Conservation (phyloP, 2,888 invertebrate genomes). For the Phyto melanocephala region DNA sequence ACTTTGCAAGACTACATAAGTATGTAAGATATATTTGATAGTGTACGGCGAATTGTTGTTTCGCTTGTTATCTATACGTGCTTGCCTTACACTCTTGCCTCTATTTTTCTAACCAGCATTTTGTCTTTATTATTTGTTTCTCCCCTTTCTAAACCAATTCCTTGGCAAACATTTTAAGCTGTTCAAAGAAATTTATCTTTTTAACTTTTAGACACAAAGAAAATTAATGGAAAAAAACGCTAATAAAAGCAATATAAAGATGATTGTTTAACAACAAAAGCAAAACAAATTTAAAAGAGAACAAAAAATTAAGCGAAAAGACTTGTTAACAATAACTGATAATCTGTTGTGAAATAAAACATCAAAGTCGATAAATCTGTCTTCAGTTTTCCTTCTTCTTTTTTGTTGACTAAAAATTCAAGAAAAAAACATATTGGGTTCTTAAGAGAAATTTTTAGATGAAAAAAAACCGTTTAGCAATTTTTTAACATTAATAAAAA, state of each 20-base stretch:
- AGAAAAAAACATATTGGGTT: constrained; percentile 15
- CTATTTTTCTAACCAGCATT: neutral
- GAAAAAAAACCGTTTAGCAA: constrained; percentile 11
- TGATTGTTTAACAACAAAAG: constrained; percentile 42
- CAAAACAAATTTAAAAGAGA: constrained; percentile 12
- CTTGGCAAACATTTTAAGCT: constrained; percentile 52
- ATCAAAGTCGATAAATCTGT: constrained; percentile 58
- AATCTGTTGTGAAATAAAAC: constrained; percentile 63
- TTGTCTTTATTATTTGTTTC: neutral
- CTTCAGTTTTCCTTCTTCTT: too few relatives aligned
- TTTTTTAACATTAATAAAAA: constrained; percentile 8
- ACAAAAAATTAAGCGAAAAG: neutral
- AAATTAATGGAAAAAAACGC: constrained; percentile 16
- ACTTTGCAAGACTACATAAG: too few relatives aligned
- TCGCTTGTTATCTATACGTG: too few relatives aligned
- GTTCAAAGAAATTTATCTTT: constrained; percentile 57
- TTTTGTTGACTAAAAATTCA: neutral
- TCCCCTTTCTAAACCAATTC: neutral
- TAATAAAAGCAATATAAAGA: constrained; percentile 56
- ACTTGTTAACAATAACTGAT: constrained; percentile 46
- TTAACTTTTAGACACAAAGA: neutral
- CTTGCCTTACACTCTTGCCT: too few relatives aligned
- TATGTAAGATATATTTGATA: too few relatives aligned
- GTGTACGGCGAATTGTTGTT: too few relatives aligned
- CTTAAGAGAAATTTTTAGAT: neutral